Conservation (phyloP, 2,113 vertebrate genomes). For the Mobula birostris region DNA sequence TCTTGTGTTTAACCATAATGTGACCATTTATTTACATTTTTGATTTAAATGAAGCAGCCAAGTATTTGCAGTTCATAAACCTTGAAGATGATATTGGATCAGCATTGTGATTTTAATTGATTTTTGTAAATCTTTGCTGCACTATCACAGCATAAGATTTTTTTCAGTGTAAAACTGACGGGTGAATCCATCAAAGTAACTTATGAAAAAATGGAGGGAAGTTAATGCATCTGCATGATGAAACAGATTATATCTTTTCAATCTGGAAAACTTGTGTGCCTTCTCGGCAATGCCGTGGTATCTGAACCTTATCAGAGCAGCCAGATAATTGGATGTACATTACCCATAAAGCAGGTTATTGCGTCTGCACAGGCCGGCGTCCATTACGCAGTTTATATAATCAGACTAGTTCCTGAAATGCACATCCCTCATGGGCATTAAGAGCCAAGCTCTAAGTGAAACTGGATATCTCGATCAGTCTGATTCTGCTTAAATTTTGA, state of each 20-base stretch:
- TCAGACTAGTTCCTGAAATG: conserved; percentile 12
- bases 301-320: background rate
- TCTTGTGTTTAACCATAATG: conserved; percentile 53
- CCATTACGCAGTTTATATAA: conserved; percentile 17
- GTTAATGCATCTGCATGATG: background rate
- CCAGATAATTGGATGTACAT: conserved; percentile 11
- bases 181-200: background rate
- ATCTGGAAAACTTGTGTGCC: background rate
- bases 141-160: background rate
- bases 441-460: background rate
- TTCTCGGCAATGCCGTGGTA: conserved; percentile 6
- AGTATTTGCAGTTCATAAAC: conserved; percentile 58
- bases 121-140: background rate
- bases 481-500: background rate
- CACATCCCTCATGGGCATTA: background rate
- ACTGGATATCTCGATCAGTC: conserved; percentile 1
- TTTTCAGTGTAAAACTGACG: background rate
- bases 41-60: conserved; percentile 55
- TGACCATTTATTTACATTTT: conserved; percentile 54
- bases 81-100: conserved; percentile 34
- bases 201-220: background rate
- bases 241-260: background rate
- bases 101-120: background rate
- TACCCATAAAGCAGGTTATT: background rate
- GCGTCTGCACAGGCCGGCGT: background rate